phyloP scores from a whole-genome alignment of 2,888 invertebrate genomes.

The Caradrina clavipalpis region DNA sequence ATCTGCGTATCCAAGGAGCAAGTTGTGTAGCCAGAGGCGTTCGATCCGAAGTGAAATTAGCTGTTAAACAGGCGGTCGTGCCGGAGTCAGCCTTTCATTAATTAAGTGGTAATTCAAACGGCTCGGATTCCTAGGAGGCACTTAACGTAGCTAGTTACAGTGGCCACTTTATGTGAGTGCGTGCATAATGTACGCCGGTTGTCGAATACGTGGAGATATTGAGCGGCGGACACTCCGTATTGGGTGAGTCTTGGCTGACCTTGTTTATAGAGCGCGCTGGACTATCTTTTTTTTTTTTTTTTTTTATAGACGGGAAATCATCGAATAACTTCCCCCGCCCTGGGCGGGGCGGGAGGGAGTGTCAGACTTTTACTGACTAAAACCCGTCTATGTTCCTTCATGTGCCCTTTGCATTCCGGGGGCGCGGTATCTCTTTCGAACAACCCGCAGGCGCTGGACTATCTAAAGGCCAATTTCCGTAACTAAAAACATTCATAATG shows the following conservation, averaged over 20 bases:
- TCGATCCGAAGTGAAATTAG: constrained; percentile 70
- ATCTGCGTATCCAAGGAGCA: constrained; percentile 49
- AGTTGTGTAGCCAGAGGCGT: constrained; percentile 59
- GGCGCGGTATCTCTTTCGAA: no score
- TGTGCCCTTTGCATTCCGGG: no score
- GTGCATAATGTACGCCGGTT: constrained; percentile 39
- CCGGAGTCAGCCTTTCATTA: constrained; percentile 71
- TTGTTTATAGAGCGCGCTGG: constrained; percentile 2
- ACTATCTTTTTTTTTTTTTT: no score
- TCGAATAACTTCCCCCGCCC: no score
- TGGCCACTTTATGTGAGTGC: constrained; percentile 52
- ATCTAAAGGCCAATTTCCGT: no score
- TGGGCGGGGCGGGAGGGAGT: no score
- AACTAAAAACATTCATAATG: no score
- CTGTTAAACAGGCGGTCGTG: constrained; percentile 71
- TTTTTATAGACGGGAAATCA: no score
- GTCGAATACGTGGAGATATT: neutral
- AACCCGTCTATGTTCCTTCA: no score
- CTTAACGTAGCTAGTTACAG: constrained; percentile 49
- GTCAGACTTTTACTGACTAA: no score
- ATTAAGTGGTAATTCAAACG: constrained; percentile 72
- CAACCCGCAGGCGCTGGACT: no score
- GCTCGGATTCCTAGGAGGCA: constrained; percentile 52
- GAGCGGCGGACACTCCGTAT: neutral
- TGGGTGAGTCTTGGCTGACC: neutral